phyloP scores from a whole-genome alignment of 2,113 vertebrate genomes.

The Cairina moschata region DNA sequence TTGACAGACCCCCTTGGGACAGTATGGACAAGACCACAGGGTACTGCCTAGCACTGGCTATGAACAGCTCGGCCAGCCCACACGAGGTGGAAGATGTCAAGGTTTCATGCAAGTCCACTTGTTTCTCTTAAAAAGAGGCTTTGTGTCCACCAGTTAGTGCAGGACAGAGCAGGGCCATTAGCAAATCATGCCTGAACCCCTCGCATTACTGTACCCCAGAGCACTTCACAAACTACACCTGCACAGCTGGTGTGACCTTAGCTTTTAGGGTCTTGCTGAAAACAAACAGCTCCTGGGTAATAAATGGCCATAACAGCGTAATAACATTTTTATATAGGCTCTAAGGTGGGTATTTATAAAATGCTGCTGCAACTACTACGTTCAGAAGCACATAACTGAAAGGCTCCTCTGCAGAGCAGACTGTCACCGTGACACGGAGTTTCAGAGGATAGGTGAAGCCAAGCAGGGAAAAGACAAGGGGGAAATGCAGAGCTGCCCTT shows the following conservation, averaged over 20 bases:
- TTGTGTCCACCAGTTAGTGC: neutral
- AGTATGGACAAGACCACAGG: neutral
- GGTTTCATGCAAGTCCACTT: neutral
- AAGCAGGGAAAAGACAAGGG: neutral
- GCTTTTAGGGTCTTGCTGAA: neutral
- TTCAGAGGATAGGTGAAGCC: neutral
- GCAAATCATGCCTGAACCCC: neutral
- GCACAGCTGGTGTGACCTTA: neutral
- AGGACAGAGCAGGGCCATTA: neutral
- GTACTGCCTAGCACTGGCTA: neutral
- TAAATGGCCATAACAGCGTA: fast-evolving
- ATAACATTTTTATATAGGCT: neutral
- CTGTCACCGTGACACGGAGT: neutral
- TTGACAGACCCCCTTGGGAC: neutral
- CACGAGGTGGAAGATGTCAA: neutral
- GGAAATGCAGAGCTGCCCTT: neutral
- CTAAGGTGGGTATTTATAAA: neutral
- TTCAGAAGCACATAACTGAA: neutral
- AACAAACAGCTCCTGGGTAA: neutral
- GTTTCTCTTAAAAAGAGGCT: neutral
- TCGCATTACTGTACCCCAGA: neutral
- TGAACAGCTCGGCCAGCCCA: neutral
- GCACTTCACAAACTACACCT: neutral
- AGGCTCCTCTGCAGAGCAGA: neutral
- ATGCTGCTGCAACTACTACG: neutral